Evolutionary conservation across 1,140 invertebrate genomes (phyloP).

Genomic region (Daktulosphaira vitifoliae): DNA sequence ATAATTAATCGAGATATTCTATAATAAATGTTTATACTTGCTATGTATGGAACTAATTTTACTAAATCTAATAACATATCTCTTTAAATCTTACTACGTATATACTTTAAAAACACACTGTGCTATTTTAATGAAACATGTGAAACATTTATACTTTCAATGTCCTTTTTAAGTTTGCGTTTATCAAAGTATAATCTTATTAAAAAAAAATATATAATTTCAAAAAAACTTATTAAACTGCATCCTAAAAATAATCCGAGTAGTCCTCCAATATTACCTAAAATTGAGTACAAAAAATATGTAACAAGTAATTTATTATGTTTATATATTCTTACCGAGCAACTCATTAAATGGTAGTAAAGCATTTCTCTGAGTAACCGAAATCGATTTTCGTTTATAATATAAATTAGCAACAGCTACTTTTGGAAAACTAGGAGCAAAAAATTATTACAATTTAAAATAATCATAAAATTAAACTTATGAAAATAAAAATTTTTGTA

Average conservation of each 20-base stretch:
- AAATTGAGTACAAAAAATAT: background rate
- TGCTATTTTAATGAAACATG: too few relatives aligned
- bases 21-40: too few relatives aligned
- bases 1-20: too few relatives aligned
- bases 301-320: too few relatives aligned
- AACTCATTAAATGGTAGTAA: conserved; percentile 33
- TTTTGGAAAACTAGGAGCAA: background rate
- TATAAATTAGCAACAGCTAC: conserved; percentile 14
- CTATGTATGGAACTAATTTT: too few relatives aligned
- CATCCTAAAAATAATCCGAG: conserved; percentile 18
- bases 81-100: too few relatives aligned
- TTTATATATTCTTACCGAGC: conserved; percentile 1
- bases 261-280: conserved; percentile 14
- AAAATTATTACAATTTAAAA: background rate
- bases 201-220: conserved; percentile 23
- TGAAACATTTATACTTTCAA: too few relatives aligned
- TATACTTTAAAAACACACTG: too few relatives aligned
- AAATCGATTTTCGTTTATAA: conserved; percentile 10
- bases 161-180: too few relatives aligned
- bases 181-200: conserved; percentile 20
- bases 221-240: conserved; percentile 22
- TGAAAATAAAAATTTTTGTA: too few relatives aligned
- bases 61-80: too few relatives aligned
- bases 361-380: conserved; percentile 1
- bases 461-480: too few relatives aligned